Evolutionary conservation across 2,888 invertebrate species (phyloP).

Genomic region (Oxyscelio sp.): DNA sequence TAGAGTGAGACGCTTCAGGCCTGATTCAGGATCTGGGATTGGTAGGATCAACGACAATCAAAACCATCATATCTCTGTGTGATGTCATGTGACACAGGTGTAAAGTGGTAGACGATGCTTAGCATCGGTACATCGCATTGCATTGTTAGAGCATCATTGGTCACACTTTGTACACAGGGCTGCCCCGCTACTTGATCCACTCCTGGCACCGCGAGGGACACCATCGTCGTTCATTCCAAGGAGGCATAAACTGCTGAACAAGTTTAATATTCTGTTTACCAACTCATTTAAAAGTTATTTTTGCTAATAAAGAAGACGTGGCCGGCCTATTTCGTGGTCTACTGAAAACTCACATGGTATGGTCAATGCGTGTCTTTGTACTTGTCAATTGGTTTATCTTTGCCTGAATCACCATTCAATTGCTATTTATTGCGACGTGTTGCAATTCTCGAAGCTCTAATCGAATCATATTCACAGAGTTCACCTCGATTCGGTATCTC

Average conservation of each 20-base stretch:
- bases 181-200: constrained; percentile 81
- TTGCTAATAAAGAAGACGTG: constrained; percentile 84
- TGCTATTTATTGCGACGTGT: constrained; percentile 82
- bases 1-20: constrained; percentile 40
- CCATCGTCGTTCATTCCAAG: constrained; percentile 79
- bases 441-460: constrained; percentile 64
- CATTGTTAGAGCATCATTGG: constrained; percentile 83
- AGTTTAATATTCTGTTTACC: constrained; percentile 87
- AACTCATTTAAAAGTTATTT: constrained; percentile 79
- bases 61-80: constrained; percentile 87
- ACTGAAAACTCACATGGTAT: constrained; percentile 88
- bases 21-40: constrained; percentile 80
- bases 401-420: constrained; percentile 80
- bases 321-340: constrained; percentile 87
- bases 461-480: constrained; percentile 64
- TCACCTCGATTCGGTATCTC: too few species aligned
- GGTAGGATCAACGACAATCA: constrained; percentile 86
- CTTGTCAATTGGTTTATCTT: constrained; percentile 73
- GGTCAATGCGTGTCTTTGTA: constrained; percentile 84
- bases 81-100: constrained; percentile 87
- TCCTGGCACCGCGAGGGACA: constrained; percentile 76
- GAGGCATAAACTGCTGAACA: constrained; percentile 87
- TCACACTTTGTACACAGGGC: constrained; percentile 85
- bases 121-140: constrained; percentile 86
- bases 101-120: constrained; percentile 86